Conservation (phyloP, 2,888 invertebrate genomes). For the Pasiphila rectangulata region DNA sequence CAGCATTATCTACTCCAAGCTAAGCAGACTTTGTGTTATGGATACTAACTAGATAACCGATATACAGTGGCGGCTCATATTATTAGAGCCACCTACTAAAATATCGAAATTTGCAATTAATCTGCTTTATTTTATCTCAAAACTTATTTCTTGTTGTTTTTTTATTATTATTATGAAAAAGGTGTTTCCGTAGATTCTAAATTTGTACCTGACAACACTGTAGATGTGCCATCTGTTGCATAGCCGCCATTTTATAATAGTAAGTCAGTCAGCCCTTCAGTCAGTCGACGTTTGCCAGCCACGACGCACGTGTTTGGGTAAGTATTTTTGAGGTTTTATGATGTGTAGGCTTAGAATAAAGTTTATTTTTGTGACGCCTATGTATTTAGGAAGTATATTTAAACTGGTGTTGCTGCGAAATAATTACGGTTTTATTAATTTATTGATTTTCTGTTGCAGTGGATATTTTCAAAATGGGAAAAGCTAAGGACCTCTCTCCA, state of each 20-base stretch:
- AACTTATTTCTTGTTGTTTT: too few species aligned
- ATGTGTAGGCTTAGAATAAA: not conserved
- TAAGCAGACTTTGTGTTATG: too few species aligned
- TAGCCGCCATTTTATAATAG: constrained; percentile 3
- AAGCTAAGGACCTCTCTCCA: not conserved
- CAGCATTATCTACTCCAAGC: too few species aligned
- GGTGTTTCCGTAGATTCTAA: too few species aligned
- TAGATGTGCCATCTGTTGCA: not conserved
- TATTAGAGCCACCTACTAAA: too few species aligned
- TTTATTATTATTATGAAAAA: too few species aligned
- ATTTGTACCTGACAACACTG: too few species aligned
- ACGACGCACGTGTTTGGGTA: not conserved
- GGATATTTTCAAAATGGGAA: not conserved
- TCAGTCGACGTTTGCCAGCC: not conserved
- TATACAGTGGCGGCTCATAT: too few species aligned
- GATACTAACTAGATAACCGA: too few species aligned
- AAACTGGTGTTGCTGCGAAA: not conserved
- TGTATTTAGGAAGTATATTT: not conserved
- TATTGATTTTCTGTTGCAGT: not conserved
- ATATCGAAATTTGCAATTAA: too few species aligned
- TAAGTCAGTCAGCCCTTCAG: not conserved
- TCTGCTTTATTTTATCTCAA: too few species aligned
- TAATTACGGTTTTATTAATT: not conserved
- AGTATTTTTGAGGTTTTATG: not conserved
- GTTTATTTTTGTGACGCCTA: not conserved